A percentile compares a stretch with the other conserved stretches of the same genome.
phyloP scores from a whole-genome alignment of 2,888 invertebrate species.

The Anaspis maculata region DNA sequence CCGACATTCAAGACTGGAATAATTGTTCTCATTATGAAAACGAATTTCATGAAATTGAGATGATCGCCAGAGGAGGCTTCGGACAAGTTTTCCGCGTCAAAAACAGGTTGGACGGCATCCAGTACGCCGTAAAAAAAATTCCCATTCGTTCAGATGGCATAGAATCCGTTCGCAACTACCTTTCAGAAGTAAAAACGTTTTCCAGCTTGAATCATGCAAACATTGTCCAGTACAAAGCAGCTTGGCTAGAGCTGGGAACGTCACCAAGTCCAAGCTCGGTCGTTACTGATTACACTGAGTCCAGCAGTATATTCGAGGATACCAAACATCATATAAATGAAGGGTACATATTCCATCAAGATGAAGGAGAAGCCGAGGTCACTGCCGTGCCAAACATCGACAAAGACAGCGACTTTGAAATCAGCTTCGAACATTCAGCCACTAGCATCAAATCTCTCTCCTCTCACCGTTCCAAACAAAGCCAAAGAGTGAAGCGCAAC shows the following conservation, averaged over 20 bases:
- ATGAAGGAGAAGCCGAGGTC: constrained; percentile 18
- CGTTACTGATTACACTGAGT: constrained; percentile 12
- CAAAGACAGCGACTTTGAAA: constrained; percentile 34
- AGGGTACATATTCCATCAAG: constrained; percentile 23
- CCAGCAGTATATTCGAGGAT: constrained; percentile 1
- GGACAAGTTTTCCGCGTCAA: constrained; percentile 59
- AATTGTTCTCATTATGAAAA: constrained; percentile 54
- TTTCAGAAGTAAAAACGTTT: constrained; percentile 72
- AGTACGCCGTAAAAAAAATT: constrained; percentile 76
- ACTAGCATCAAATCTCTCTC: constrained; percentile 15
- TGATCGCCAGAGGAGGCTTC: constrained; percentile 67
- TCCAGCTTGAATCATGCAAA: constrained; percentile 71
- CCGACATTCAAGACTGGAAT: too few relatives aligned
- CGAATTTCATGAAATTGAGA: constrained; percentile 63
- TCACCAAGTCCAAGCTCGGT: constrained; percentile 40
- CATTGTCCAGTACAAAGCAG: constrained; percentile 75
- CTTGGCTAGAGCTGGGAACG: constrained; percentile 66
- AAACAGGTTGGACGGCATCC: constrained; percentile 65
- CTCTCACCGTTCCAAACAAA: neutral
- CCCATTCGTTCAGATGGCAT: constrained; percentile 56
- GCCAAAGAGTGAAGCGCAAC: constrained; percentile 21
- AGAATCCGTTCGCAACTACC: constrained; percentile 54
- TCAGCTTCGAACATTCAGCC: constrained; percentile 27
- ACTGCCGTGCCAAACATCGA: too few relatives aligned
- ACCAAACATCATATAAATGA: constrained; percentile 9